Conservation (phyloP, 1,140 invertebrate species). For the Achatina immaculata region DNA sequence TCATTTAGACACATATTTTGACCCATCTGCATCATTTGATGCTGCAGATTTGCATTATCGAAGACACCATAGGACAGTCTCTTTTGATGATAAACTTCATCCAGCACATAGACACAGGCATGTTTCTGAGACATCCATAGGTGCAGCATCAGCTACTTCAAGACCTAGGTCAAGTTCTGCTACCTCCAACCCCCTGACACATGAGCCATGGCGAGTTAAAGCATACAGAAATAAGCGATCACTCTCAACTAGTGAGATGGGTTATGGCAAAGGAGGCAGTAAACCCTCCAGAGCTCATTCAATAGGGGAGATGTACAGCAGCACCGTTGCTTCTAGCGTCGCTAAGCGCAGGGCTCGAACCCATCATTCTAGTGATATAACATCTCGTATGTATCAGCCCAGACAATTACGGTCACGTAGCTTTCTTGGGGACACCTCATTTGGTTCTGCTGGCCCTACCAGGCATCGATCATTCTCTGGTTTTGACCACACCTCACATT, state of each 20-base stretch:
- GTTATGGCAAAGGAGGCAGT: neutral
- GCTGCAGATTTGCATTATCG: neutral
- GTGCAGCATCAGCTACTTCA: neutral
- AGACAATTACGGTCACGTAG: constrained; percentile 16
- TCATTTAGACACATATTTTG: neutral
- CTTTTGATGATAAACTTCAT: constrained; percentile 19
- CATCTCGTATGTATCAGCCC: constrained; percentile 35
- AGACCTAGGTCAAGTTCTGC: constrained; percentile 25
- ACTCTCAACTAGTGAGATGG: constrained; percentile 30
- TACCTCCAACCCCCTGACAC: constrained; percentile 35
- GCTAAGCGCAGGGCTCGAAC: constrained; percentile 26
- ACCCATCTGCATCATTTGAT: constrained; percentile 21
- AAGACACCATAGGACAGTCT: constrained; percentile 6
- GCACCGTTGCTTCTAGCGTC: constrained; percentile 31
- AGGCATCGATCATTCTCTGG: constrained; percentile 24
- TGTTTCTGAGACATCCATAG: neutral
- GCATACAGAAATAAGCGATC: constrained; percentile 7
- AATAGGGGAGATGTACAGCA: constrained; percentile 26
- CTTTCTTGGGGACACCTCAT: constrained; percentile 34
- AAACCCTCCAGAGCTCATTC: constrained; percentile 12
- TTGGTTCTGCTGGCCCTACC: constrained; percentile 30
- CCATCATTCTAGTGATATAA: neutral
- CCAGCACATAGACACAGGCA: neutral
- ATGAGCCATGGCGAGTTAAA: constrained; percentile 41
- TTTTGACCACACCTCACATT: constrained; percentile 8